Evolutionary conservation across 2,113 vertebrate genomes (phyloP).

Genomic region (Phylloscopus trochiloides): DNA sequence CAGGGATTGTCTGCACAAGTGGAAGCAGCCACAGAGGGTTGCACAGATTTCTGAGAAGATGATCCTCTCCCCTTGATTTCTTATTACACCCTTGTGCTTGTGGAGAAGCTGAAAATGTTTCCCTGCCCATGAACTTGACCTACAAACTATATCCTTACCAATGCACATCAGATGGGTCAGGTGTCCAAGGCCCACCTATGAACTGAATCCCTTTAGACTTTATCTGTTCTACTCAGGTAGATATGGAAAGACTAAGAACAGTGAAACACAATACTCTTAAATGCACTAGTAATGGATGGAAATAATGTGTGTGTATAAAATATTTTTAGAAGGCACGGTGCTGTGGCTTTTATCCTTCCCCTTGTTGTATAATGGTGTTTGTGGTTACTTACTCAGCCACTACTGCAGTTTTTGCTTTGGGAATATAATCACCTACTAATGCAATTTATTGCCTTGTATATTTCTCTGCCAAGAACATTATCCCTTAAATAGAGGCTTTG

Average conservation of each 20-base stretch:
- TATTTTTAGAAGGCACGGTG: neutral
- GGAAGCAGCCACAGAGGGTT: neutral
- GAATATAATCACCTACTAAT: constrained; percentile 56
- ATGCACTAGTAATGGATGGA: neutral
- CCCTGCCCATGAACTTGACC: neutral
- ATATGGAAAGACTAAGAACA: neutral
- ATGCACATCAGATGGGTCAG: neutral
- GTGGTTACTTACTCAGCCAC: constrained; percentile 49
- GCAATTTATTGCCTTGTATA: constrained; percentile 59
- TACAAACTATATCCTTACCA: neutral
- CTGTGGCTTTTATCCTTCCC: neutral
- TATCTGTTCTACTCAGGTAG: neutral
- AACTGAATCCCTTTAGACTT: neutral
- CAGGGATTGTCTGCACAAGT: neutral
- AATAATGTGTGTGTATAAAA: neutral
- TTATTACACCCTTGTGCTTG: neutral
- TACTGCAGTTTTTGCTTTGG: constrained; percentile 36
- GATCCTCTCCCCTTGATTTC: neutral
- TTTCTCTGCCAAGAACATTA: constrained; percentile 60
- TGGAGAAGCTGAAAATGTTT: neutral
- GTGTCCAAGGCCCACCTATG: neutral
- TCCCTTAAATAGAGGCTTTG: constrained; percentile 54
- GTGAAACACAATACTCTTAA: neutral
- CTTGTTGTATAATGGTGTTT: constrained; percentile 5
- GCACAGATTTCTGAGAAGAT: neutral